phyloP scores from a whole-genome alignment of 30 jellyfish, hydroid and myxozoan species.

The Aurelia aurita complex sp. Pacific region DNA sequence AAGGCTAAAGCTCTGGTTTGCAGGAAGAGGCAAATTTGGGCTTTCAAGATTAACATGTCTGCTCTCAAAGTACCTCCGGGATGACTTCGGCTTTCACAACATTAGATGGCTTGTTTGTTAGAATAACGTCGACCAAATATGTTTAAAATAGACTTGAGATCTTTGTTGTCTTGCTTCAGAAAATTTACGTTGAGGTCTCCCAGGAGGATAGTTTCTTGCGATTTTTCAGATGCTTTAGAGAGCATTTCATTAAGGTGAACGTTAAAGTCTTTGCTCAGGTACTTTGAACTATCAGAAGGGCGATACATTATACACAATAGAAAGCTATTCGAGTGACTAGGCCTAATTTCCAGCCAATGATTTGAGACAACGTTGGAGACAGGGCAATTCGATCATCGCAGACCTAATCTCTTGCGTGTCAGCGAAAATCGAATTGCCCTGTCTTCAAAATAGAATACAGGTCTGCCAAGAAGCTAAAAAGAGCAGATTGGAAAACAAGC shows the following conservation, averaged over 20 bases:
- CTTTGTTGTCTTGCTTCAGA: conserved; percentile 63
- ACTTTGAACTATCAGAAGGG: conserved; percentile 66
- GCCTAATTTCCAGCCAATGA: conserved; percentile 72
- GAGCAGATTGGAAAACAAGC: no score
- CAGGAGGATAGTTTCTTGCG: conserved; percentile 62
- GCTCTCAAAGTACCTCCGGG: no score
- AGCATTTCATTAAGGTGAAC: conserved; percentile 38
- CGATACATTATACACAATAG: conserved; percentile 64
- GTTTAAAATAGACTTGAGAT: conserved; percentile 43
- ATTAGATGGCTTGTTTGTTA: conserved; percentile 44
- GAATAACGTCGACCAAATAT: conserved; percentile 63
- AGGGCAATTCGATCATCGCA: background rate
- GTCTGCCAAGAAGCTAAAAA: no score
- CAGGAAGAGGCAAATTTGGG: no score
- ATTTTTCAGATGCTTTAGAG: conserved; percentile 38
- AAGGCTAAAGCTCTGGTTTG: no score
- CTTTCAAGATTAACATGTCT: no score
- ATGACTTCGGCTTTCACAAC: conserved; percentile 30
- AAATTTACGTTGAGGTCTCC: conserved; percentile 71
- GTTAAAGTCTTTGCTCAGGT: conserved; percentile 64
- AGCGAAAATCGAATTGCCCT: no score
- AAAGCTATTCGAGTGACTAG: conserved; percentile 50
- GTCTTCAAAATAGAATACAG: no score
- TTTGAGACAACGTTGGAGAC: no score
- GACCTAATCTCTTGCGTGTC: background rate